These are phyloP conservation scores for Chelonoidis abingdonii DNA, from an alignment of 2,113 vertebrate genomes.

Conservation along the genomic window DNA sequence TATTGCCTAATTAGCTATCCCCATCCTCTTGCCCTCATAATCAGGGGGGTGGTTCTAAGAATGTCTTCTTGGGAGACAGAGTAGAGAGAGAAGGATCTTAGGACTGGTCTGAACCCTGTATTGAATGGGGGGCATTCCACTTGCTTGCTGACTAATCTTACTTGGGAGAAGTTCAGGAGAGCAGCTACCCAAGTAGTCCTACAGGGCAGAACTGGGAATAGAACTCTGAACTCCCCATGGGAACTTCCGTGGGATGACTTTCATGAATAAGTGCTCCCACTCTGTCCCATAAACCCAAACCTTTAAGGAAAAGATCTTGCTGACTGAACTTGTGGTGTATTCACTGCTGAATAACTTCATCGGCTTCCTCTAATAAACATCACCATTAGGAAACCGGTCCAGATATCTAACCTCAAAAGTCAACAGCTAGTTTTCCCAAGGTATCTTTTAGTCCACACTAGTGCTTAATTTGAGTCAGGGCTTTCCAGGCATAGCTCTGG, in stretches of 20 bases:
- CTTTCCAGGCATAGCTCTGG: too few species aligned
- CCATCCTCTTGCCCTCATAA: background rate
- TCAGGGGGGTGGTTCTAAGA: fast-evolving
- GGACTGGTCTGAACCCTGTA: background rate
- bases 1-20: background rate
- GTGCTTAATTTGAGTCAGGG: too few species aligned
- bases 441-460: background rate
- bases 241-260: background rate
- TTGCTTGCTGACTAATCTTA: background rate
- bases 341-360: background rate
- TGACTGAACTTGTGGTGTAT: background rate
- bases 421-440: background rate
- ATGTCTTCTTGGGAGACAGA: fast-evolving
- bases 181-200: background rate
- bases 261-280: background rate
- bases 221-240: background rate
- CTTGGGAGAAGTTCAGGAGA: fast-evolving
- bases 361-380: background rate
- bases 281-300: background rate
- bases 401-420: background rate
- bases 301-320: background rate
- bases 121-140: background rate
- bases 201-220: background rate
- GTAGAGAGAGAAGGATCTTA: background rate
- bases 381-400: background rate